phyloP scores from a whole-genome alignment of 2,113 vertebrate species.

The Ochotona curzoniae region DNA sequence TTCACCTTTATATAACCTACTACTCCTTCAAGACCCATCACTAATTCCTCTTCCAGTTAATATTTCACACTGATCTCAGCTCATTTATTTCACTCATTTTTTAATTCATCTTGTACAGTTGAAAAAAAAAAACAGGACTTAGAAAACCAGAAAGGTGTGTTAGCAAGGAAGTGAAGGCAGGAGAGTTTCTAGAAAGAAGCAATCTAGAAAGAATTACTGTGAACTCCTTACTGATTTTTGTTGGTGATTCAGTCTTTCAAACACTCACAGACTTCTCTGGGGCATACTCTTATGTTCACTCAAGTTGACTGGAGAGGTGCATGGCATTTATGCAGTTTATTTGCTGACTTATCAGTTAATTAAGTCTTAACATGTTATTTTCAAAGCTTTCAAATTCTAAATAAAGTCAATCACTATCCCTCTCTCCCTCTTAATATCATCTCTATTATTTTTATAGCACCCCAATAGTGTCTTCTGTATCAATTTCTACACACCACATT shows the following conservation, averaged over 20 bases:
- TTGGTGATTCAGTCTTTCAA: slow-evolving; percentile 42
- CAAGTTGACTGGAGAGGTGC: background rate
- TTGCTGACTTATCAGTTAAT: slow-evolving; percentile 28
- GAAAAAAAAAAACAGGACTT: slow-evolving; percentile 37
- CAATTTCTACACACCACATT: background rate
- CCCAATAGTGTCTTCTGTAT: background rate
- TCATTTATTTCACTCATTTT: slow-evolving; percentile 41
- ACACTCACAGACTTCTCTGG: background rate
- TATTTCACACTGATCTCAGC: slow-evolving; percentile 31
- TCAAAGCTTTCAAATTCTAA: slow-evolving; percentile 3
- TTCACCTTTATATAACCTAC: background rate
- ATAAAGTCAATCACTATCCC: background rate
- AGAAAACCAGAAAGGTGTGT: background rate
- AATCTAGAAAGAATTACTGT: background rate
- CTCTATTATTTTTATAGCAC: background rate
- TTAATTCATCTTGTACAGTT: slow-evolving; percentile 14
- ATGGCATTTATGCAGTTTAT: background rate
- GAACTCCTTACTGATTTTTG: background rate
- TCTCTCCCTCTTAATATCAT: background rate
- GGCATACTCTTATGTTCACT: background rate
- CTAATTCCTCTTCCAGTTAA: slow-evolving; percentile 39
- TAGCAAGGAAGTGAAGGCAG: background rate
- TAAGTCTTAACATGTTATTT: slow-evolving; percentile 16
- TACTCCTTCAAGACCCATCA: slow-evolving; percentile 10
- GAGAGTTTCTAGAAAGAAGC: slow-evolving; percentile 30